Conservation (phyloP, 2,888 invertebrate genomes). For the Lasioglossum figueresi region DNA sequence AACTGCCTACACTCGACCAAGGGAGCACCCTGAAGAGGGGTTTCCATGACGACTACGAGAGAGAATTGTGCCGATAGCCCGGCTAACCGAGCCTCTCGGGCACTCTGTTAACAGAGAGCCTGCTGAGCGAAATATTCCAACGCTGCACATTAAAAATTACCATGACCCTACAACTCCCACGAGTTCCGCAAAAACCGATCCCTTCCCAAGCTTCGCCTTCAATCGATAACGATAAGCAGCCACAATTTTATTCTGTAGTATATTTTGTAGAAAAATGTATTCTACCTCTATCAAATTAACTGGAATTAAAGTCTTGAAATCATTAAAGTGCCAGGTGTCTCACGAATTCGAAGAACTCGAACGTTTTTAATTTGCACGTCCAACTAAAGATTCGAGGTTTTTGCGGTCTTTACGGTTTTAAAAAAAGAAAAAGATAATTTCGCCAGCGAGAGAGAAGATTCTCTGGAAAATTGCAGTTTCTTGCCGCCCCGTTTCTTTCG, state of each 20-base stretch:
- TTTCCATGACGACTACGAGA: conserved; percentile 73
- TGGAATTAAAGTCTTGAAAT: background rate
- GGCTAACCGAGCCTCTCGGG: conserved; percentile 41
- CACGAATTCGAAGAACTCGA: background rate
- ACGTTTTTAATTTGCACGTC: background rate
- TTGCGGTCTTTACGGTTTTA: background rate
- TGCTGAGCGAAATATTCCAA: conserved; percentile 36
- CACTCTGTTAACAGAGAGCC: conserved; percentile 34
- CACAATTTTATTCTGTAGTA: too few relatives aligned
- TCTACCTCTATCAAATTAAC: background rate
- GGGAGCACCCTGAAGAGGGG: conserved; percentile 70
- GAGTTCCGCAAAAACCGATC: background rate
- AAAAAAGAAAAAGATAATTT: background rate
- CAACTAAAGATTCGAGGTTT: background rate
- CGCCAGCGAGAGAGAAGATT: background rate
- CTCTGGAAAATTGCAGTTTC: background rate
- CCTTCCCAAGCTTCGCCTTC: background rate
- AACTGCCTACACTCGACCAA: conserved; percentile 63
- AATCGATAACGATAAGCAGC: background rate
- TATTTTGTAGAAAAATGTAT: too few relatives aligned
- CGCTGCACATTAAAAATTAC: conserved; percentile 18
- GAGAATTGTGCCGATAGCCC: conserved; percentile 56
- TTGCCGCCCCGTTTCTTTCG: background rate
- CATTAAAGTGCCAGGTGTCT: background rate
- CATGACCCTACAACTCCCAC: background rate